phyloP scores from a whole-genome alignment of 1,140 invertebrate species.

The Pygmarrhopalites habei region DNA sequence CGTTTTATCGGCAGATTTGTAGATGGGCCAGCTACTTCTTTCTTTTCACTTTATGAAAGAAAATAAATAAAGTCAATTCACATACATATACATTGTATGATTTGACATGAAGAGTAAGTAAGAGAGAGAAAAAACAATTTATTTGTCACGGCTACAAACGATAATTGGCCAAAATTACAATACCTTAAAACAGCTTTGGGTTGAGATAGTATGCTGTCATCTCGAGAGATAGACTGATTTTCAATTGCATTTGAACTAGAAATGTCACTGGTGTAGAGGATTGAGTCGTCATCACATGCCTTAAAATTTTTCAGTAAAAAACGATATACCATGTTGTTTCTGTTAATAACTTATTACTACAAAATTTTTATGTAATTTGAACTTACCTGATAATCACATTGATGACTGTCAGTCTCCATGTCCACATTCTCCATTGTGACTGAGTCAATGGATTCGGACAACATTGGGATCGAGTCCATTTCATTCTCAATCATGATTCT shows the following conservation, averaged over 20 bases:
- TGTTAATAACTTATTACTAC: no score
- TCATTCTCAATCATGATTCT: neutral
- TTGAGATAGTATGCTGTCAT: no score
- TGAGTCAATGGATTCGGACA: neutral
- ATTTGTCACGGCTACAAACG: neutral
- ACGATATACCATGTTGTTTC: no score
- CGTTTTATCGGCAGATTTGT: neutral
- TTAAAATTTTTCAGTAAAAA: no score
- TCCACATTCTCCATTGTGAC: neutral
- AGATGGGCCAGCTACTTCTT: neutral
- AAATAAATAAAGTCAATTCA: neutral
- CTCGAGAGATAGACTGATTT: no score
- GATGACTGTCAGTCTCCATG: constrained; percentile 18
- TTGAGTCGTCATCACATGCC: constrained; percentile 38
- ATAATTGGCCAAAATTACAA: no score
- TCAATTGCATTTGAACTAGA: no score
- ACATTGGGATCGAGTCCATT: neutral
- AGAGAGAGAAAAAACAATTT: neutral
- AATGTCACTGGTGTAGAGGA: constrained; percentile 25
- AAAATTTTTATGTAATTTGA: no score
- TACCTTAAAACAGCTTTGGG: constrained; percentile 4
- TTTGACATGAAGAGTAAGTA: neutral
- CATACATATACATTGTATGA: neutral
- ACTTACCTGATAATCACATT: no score
- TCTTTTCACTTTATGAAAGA: constrained; percentile 11